Base-by-base conservation (phyloP, 1,140 invertebrate genomes). In the Drosophila prosaltans region DNA sequence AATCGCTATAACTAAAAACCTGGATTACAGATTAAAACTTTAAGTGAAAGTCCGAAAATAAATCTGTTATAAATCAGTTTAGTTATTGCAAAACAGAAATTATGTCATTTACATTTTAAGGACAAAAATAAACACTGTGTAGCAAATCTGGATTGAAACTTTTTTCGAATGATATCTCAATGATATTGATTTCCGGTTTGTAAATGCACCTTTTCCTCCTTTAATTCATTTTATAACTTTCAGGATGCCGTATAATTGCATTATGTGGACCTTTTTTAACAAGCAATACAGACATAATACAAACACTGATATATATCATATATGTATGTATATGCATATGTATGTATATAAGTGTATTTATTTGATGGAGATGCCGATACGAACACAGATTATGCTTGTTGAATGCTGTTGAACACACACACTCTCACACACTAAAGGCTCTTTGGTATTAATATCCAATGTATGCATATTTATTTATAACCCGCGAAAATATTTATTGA, bases 361-460 rank as follows among this genome's bases (percentile, higher is more conserved):
- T 65, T n/a, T n/a, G 24, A 65, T 36, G 24, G 6, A 43, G n/a
- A 43, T 26, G 21, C 51, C 51, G 57, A 59, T 59, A 40, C 51
- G 54, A 57, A 60, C 66, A 72, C 66, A 72, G 71, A 82, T 79
- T 82, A 75, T 70, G 59, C 77, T 51, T 80, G 79, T 72, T 71
- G 67, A 63, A 26, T 40, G 41, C 1, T 32, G 6, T 41, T 43
- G 45, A 36, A 48, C 1, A 24, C 7, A 48, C 21, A 48, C 32
- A 36, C 28, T 3, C 4, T 3, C 6, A 48, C 21, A 24, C 1
- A 48, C 21, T 7, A 9, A 21, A 24, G 45, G 8, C 7, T 51
- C 45, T 6, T 51, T 32, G 61, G 32, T 36, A 63, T 62, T 43
- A 30, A 62, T 63, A 21, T 63, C 61, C 58, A 40, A 40, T 11